Conservation (phyloP, 2,888 invertebrate genomes). For the Andrena flavipes region DNA sequence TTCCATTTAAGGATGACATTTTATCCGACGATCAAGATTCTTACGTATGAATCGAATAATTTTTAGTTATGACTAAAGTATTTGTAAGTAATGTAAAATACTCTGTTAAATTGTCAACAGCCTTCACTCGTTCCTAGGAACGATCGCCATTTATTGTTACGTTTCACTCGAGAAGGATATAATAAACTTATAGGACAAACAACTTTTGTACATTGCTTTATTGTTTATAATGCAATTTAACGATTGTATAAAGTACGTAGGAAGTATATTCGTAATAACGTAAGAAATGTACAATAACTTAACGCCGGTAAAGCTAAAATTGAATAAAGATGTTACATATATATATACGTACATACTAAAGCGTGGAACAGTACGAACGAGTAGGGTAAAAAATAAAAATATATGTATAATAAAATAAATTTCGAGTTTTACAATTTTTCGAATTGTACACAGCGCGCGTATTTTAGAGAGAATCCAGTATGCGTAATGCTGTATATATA, state of each 20-base stretch:
- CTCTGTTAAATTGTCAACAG: too few species aligned
- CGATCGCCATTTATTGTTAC: neutral
- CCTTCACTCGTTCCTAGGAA: too few species aligned
- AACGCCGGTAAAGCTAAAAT: conserved; percentile 26
- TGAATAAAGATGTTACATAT: conserved; percentile 4
- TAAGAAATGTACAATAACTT: conserved; percentile 56
- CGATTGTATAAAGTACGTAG: conserved; percentile 62
- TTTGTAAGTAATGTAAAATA: too few species aligned
- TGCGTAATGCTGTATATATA: neutral
- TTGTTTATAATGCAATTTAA: conserved; percentile 55
- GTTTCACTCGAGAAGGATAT: neutral
- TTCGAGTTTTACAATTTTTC: conserved; percentile 5
- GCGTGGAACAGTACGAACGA: neutral
- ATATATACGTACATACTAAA: neutral
- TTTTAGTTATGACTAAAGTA: neutral
- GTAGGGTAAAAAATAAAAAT: conserved; percentile 6
- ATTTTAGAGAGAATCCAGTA: conserved; percentile 20
- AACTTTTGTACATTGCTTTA: conserved; percentile 41
- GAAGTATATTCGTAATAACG: conserved; percentile 44
- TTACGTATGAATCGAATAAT: conserved; percentile 27
- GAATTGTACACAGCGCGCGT: conserved; percentile 3
- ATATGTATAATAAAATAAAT: conserved; percentile 2
- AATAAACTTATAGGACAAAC: conserved; percentile 25
- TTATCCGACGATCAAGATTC: conserved; percentile 75
- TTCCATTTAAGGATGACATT: conserved; percentile 53